phyloP scores from a whole-genome alignment of 2,797 vertebrate genomes.

The Pseudochirops corinnae region DNA sequence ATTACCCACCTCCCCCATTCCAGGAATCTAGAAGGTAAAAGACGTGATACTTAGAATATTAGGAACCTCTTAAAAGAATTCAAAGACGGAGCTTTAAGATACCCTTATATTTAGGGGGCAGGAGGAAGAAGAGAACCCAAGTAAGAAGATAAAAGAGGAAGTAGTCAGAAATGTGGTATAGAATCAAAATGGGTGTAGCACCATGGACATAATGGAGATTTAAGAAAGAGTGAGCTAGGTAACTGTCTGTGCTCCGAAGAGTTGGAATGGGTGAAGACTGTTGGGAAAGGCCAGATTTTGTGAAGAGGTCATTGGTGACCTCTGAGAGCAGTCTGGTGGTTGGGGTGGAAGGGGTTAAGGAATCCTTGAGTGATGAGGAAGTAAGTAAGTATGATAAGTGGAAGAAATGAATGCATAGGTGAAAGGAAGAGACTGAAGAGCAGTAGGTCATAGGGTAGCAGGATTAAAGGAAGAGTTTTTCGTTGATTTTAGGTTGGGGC shows the following conservation, averaged over 20 bases:
- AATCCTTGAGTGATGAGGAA: not conserved
- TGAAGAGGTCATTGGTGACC: not conserved
- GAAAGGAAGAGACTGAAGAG: not conserved
- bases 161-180: not conserved
- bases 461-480: not conserved
- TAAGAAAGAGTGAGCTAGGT: not conserved
- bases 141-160: conserved; percentile 1
- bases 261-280: not conserved
- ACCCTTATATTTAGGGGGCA: not conserved
- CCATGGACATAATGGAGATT: not conserved
- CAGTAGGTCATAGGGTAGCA: not conserved
- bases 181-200: not conserved
- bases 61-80: not conserved
- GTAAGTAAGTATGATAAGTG: not conserved
- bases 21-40: not conserved
- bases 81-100: not conserved
- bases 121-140: not conserved
- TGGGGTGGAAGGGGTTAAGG: not conserved
- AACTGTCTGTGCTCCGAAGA: not conserved
- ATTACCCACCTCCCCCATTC: not conserved
- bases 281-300: not conserved
- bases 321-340: not conserved
- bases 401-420: not conserved
- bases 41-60: not conserved
- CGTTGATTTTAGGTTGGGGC: not conserved